A percentile compares a stretch with the other conserved stretches of the same genome.
Evolutionary conservation across 2,888 invertebrate species (phyloP).

Genomic region (Rutpela maculata): DNA sequence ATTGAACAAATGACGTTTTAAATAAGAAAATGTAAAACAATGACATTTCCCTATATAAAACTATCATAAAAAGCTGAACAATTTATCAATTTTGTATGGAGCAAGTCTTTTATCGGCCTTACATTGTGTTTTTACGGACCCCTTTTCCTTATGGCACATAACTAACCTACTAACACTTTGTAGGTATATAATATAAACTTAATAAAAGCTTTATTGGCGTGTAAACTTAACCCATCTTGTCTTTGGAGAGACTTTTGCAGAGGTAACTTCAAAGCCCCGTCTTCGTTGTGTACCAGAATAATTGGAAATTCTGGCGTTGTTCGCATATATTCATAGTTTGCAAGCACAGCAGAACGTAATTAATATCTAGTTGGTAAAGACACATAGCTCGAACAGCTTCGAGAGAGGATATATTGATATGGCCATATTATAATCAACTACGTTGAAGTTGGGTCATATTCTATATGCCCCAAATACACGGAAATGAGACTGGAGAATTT

Average conservation of each 20-base stretch:
- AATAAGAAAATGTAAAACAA: neutral
- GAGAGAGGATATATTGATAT: conserved; percentile 32
- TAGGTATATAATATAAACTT: conserved; percentile 41
- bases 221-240: conserved; percentile 51
- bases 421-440: conserved; percentile 22
- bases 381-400: conserved; percentile 39
- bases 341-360: conserved; percentile 44
- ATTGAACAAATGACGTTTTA: no score
- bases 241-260: conserved; percentile 47
- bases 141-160: conserved; percentile 19
- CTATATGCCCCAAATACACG: neutral
- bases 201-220: conserved; percentile 51
- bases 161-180: conserved; percentile 27
- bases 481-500: neutral
- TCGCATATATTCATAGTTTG: conserved; percentile 45
- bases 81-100: conserved; percentile 9
- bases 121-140: conserved; percentile 23
- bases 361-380: conserved; percentile 44
- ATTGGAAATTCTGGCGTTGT: conserved; percentile 51
- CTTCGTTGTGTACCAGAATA: conserved; percentile 43
- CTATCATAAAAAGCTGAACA: neutral
- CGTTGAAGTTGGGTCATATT: conserved; percentile 4
- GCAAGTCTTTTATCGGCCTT: conserved; percentile 1
- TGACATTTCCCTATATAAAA: neutral
- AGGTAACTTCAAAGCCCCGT: conserved; percentile 48